Conservation (phyloP, 1,140 invertebrate species). For the Euwallacea similis region DNA sequence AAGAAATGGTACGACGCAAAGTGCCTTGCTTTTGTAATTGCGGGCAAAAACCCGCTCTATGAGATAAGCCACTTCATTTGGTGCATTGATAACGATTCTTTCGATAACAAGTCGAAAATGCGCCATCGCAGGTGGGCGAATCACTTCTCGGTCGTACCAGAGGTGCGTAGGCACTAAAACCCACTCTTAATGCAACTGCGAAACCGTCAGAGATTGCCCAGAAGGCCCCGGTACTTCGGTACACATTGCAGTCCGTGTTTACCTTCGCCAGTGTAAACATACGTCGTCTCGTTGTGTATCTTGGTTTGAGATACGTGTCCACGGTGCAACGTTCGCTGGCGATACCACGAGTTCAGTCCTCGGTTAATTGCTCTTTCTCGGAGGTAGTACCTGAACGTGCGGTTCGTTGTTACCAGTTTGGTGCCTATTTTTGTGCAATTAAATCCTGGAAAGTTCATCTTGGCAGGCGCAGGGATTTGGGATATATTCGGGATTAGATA, state of each 20-base stretch:
- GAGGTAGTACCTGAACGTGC: background rate
- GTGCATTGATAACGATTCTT: no score
- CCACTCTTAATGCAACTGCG: constrained; percentile 21
- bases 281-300: no score
- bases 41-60: no score
- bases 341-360: background rate
- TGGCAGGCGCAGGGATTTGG: background rate
- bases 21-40: no score
- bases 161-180: constrained; percentile 24
- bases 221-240: constrained; percentile 5
- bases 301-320: background rate
- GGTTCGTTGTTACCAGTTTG: background rate
- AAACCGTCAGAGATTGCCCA: background rate
- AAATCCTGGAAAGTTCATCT: background rate
- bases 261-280: constrained; percentile 10
- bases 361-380: background rate
- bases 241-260: constrained; percentile 22
- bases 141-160: constrained; percentile 13
- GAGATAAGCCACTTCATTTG: no score
- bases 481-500: background rate
- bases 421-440: background rate
- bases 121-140: constrained; percentile 21
- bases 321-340: background rate
- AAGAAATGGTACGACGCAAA: no score
- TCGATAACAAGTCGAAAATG: no score